These are phyloP conservation scores for Phaethon lepturus DNA, from an alignment of 2,113 vertebrate species.

Conservation along the genomic window DNA sequence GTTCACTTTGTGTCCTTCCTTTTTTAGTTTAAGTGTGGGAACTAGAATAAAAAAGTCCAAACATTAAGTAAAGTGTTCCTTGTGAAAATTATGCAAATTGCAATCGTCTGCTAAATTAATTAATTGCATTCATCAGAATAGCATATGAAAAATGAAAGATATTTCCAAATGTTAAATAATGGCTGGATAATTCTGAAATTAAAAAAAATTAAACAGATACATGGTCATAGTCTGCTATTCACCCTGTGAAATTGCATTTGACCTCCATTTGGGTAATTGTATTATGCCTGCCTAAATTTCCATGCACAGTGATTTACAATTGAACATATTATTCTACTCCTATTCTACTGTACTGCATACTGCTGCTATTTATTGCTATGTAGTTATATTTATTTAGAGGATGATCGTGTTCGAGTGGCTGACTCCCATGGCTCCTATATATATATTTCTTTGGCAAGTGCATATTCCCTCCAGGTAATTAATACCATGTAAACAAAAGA, in stretches of 20 bases:
- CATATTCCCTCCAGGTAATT: background rate
- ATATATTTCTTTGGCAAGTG: background rate
- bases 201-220: conserved; percentile 48
- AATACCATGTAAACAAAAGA: background rate
- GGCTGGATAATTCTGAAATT: conserved; percentile 24
- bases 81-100: conserved; percentile 45
- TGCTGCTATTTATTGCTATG: conserved; percentile 19
- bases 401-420: background rate
- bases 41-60: conserved; percentile 2
- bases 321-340: conserved; percentile 40
- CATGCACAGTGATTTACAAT: conserved; percentile 39
- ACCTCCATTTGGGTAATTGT: conserved; percentile 48
- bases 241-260: conserved; percentile 69
- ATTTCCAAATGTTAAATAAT: conserved; percentile 51
- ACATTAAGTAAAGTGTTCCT: background rate
- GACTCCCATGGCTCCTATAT: background rate
- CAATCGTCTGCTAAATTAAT: conserved; percentile 28
- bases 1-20: background rate
- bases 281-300: conserved; percentile 54
- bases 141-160: conserved; percentile 44
- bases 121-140: conserved; percentile 21
- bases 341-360: background rate
- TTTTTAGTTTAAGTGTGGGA: background rate
- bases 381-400: background rate
- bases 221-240: conserved; percentile 47